phyloP scores from a whole-genome alignment of 2,888 invertebrate genomes.

The Mylabris sibirica region DNA sequence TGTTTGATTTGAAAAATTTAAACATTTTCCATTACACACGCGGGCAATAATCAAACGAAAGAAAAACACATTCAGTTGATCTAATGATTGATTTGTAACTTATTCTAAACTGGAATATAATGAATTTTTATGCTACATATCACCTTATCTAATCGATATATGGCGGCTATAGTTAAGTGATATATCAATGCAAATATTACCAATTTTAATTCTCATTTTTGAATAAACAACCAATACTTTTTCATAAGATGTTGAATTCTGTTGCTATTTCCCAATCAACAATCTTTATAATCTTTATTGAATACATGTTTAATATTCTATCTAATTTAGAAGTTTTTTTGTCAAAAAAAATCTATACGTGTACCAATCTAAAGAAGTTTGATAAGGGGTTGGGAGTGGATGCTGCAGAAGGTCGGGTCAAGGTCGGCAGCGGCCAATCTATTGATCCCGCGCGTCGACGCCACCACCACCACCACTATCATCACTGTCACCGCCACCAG shows the following conservation, averaged over 20 bases:
- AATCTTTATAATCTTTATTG: too few species aligned
- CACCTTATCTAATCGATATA: slow-evolving; percentile 4
- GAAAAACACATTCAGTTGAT: not conserved
- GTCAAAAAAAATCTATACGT: not conserved
- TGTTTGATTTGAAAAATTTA: slow-evolving; percentile 23
- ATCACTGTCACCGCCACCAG: too few species aligned
- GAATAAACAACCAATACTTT: not conserved
- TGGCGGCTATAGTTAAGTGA: slow-evolving; percentile 9
- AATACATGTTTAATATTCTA: too few species aligned
- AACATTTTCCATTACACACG: slow-evolving; percentile 21
- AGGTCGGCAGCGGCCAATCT: slow-evolving; percentile 56
- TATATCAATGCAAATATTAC: slow-evolving; percentile 25
- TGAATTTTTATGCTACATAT: slow-evolving; percentile 10
- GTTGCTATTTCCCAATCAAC: not conserved
- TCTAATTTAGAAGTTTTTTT: not conserved
- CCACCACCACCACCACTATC: slow-evolving; percentile 38
- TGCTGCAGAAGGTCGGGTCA: slow-evolving; percentile 59
- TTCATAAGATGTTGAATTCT: not conserved
- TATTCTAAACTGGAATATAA: slow-evolving; percentile 14
- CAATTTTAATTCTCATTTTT: slow-evolving; percentile 9
- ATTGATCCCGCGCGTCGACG: slow-evolving; percentile 55
- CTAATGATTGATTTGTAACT: slow-evolving; percentile 2
- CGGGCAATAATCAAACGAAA: not conserved
- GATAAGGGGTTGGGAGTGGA: slow-evolving; percentile 34
- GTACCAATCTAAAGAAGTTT: not conserved